These are phyloP conservation scores for Eueremaeus valkanovi DNA, from an alignment of 2,888 invertebrate species.

Conservation along the genomic window DNA sequence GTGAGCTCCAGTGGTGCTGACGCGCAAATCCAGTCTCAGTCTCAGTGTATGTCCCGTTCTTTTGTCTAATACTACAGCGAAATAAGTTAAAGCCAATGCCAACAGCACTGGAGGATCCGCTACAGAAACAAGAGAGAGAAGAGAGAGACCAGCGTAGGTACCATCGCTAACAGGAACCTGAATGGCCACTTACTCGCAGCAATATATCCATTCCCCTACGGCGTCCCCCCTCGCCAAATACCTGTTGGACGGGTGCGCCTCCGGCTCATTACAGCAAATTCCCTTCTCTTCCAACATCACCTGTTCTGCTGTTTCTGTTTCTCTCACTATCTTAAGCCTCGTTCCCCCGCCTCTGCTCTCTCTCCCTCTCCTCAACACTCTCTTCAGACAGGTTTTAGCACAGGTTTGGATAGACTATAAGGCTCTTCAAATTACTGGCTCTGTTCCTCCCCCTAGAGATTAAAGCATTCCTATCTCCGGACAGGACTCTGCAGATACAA, in stretches of 20 bases:
- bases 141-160: background rate
- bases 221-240: constrained; percentile 13
- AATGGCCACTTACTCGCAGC: constrained; percentile 18
- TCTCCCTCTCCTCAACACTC: background rate
- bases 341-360: constrained; percentile 7
- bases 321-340: constrained; percentile 17
- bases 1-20: constrained; percentile 6
- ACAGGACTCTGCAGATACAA: background rate
- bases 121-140: background rate
- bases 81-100: constrained; percentile 30
- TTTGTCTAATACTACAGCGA: constrained; percentile 22
- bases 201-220: constrained; percentile 5
- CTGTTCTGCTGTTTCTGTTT: constrained; percentile 27
- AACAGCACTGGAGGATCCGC: constrained; percentile 27
- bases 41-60: constrained; percentile 15
- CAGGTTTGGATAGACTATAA: background rate
- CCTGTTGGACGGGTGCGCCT: constrained; percentile 21
- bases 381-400: constrained; percentile 5
- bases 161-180: constrained; percentile 31
- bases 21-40: constrained; percentile 23
- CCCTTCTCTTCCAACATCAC: constrained; percentile 23
- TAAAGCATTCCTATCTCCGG: constrained; percentile 17
- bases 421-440: constrained; percentile 34
- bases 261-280: constrained; percentile 21
- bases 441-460: constrained; percentile 3